Conservation (phyloP, 64 coral and sea anemone genomes). For the Montipora foliosa region DNA sequence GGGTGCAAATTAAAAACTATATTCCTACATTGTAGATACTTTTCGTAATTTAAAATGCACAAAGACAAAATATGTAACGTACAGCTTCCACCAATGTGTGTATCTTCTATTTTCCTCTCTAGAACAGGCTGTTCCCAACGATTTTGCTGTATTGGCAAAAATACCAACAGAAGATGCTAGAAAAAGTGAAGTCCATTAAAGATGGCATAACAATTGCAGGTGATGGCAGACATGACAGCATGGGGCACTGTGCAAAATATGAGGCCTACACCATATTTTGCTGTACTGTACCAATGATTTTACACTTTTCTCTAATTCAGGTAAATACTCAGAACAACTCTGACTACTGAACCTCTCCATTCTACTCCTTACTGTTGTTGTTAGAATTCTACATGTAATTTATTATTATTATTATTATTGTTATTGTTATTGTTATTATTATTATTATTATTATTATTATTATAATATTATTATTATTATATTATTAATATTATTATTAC, state of each 20-base stretch:
- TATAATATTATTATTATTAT: too few species aligned
- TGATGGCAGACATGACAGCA: constrained; percentile 13
- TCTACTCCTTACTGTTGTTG: neutral
- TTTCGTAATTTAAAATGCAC: too few species aligned
- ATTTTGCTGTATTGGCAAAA: constrained; percentile 8
- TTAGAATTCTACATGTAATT: too few species aligned
- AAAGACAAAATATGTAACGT: too few species aligned
- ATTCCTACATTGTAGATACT: too few species aligned
- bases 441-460: too few species aligned
- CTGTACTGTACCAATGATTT: neutral
- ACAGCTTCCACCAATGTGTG: neutral
- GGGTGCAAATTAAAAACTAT: too few species aligned
- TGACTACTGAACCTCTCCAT: neutral
- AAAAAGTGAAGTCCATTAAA: neutral
- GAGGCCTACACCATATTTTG: constrained; percentile 16
- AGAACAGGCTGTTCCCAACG: neutral
- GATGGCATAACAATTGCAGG: constrained; percentile 6
- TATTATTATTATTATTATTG: too few species aligned
- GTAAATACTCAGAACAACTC: neutral
- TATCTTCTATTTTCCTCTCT: neutral
- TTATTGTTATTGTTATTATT: too few species aligned
- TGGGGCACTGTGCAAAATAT: constrained; percentile 40
- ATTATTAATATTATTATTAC: too few species aligned
- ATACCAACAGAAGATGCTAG: constrained; percentile 21
- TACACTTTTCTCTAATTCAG: constrained; percentile 38